phyloP scores from a whole-genome alignment of 1,140 invertebrate genomes.

The Matsumurasca onukii region DNA sequence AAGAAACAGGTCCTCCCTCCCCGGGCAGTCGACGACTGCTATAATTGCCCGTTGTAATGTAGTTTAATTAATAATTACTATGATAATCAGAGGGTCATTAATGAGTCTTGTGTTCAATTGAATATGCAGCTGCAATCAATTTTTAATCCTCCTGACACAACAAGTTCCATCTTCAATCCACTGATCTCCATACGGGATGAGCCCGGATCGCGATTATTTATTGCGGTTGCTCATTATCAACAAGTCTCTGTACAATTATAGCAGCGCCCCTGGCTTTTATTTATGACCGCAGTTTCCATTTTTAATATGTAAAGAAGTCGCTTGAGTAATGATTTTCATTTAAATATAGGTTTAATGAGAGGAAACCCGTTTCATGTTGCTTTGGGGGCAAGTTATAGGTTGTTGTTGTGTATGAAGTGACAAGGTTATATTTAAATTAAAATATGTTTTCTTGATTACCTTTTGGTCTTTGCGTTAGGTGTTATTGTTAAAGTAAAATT shows the following conservation, averaged over 20 bases:
- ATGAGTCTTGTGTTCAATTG: constrained; percentile 3
- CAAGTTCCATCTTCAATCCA: constrained; percentile 15
- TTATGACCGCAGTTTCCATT: constrained; percentile 15
- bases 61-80: constrained; percentile 25
- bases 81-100: constrained; percentile 21
- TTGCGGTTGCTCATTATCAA: constrained; percentile 1
- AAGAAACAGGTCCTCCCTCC: not conserved
- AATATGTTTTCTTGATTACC: no score
- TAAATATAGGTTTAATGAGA: no score
- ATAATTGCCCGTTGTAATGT: constrained; percentile 13
- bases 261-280: not conserved
- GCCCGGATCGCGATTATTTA: constrained; percentile 13
- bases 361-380: no score
- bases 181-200: constrained; percentile 13
- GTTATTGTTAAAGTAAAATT: no score
- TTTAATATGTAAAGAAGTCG: constrained; percentile 6
- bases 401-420: no score
- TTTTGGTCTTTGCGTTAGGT: no score
- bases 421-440: no score
- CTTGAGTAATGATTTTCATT: no score
- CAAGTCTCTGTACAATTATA: not conserved
- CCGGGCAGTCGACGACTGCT: no score
- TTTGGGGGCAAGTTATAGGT: no score
- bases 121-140: constrained; percentile 23
- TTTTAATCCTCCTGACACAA: constrained; percentile 14